Percentiles rank a stretch among this genome's conserved stretches.
Conservation (phyloP, 2,797 vertebrate species). For the Neosalanx taihuensis region DNA sequence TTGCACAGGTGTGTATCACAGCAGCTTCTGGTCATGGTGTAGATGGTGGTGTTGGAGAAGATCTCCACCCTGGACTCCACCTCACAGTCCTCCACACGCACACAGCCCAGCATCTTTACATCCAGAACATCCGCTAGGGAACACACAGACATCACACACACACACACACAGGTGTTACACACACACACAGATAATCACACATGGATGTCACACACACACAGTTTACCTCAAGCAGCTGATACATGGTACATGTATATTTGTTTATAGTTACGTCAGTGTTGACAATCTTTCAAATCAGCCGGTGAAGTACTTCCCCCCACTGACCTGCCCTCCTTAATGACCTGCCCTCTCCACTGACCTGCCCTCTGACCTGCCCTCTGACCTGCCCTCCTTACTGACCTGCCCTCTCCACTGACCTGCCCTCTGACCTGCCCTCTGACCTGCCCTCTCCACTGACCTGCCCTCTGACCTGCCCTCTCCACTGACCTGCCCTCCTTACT, state of each 20-base stretch:
- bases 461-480: too few relatives aligned
- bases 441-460: too few relatives aligned
- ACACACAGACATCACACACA: constrained; percentile 6
- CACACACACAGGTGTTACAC: background rate
- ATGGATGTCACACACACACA: background rate
- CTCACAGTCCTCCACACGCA: constrained; percentile 54
- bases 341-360: too few relatives aligned
- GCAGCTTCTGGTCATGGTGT: constrained; percentile 67
- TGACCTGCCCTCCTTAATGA: too few relatives aligned
- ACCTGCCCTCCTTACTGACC: too few relatives aligned
- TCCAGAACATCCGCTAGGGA: constrained; percentile 57
- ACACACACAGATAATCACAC: background rate
- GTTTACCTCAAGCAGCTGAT: background rate
- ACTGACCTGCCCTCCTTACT: background rate
- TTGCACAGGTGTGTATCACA: constrained; percentile 70
- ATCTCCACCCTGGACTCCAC: constrained; percentile 45
- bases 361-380: too few relatives aligned
- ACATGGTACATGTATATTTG: background rate
- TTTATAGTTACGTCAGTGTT: too few relatives aligned
- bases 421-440: too few relatives aligned
- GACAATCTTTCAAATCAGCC: too few relatives aligned
- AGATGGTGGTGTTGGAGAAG: constrained; percentile 55
- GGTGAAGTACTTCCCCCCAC: too few relatives aligned
- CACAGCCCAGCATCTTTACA: constrained; percentile 65
- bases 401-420: too few relatives aligned